A percentile compares a stretch with the other conserved stretches of the same genome.
phyloP scores from a whole-genome alignment of 2,888 invertebrate species.

The Megamerina dolium region DNA sequence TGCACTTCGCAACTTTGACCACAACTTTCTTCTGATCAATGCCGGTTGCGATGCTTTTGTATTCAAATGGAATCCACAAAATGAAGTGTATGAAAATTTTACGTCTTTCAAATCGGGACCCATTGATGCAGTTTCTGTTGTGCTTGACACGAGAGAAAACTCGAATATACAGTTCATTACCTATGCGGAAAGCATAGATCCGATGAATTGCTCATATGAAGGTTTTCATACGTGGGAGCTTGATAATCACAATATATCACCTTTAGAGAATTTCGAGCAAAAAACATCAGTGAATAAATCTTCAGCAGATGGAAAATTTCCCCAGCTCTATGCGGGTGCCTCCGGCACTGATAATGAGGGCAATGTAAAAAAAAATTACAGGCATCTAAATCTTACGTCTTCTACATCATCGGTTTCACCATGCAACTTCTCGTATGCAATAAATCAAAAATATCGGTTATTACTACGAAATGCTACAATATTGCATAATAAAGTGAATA shows the following conservation, averaged over 20 bases:
- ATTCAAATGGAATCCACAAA: constrained; percentile 44
- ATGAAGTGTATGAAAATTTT: constrained; percentile 30
- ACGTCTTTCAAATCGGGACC: constrained; percentile 49
- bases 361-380: no score
- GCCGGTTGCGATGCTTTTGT: constrained; percentile 49
- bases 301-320: constrained; percentile 24
- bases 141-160: constrained; percentile 23
- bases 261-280: constrained; percentile 3
- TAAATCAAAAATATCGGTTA: no score
- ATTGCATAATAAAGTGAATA: no score
- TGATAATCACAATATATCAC: background rate
- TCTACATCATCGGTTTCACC: no score
- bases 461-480: no score
- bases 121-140: constrained; percentile 49
- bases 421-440: no score
- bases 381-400: no score
- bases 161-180: constrained; percentile 41
- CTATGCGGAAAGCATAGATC: constrained; percentile 24
- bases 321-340: no score
- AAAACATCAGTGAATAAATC: constrained; percentile 25
- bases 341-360: no score
- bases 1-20: background rate
- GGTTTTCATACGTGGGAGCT: constrained; percentile 34
- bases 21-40: constrained; percentile 36
- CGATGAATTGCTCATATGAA: constrained; percentile 25